Base-by-base conservation (phyloP, 2,888 invertebrate genomes). In the Ceriagrion tenellum region DNA sequence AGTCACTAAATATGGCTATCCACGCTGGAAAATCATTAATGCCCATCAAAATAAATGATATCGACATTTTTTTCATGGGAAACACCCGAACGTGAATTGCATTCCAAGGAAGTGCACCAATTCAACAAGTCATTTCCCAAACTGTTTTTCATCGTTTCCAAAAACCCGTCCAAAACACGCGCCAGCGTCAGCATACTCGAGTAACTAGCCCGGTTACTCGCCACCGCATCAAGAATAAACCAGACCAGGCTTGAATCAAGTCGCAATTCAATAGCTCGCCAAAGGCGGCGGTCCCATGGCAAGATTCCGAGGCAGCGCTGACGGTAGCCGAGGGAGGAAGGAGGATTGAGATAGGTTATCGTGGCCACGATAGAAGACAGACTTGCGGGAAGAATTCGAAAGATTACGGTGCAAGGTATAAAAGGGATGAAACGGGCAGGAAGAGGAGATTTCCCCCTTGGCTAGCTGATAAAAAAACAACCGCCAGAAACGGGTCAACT, bases 401-500 rank as follows among this genome's bases (percentile, higher is more conserved):
- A 81, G 81, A 81, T 81, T 81, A 81, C 81, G 13, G 81, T n/a
- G 35, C 81, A 81, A 81, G 81, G 81, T 81, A 81, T 3, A 16
- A 35, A 35, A 81, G 35, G 81, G 35, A 81, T 30, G 81, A 81
- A 18, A 81, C 81, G 30, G 35, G 81, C 35, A 35, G 81, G 81
- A 81, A 35, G 30, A 30, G 81, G 30, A 30, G 81, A 81, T 30
- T 30, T 81, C 81, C 35, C 81, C 35, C 81, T 23, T 81, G 13
- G 30, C 30, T 18, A 1, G 30, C 35, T 35, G 81, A 35, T 81
- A 35, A 81, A 81, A 81, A 56, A 56, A 16, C 56, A 56, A 81
- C 81, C 35, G 81, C 4, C 81, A 35, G 81, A 81, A 81, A 81
- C 81, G 81, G 81, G 81, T 81, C 81, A 81, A 81, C 81, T 81